Evolutionary conservation across 2,888 invertebrate species (phyloP), one percentile per base, ranked within the genome.

Genomic region (Sylvicola cinctus): DNA sequence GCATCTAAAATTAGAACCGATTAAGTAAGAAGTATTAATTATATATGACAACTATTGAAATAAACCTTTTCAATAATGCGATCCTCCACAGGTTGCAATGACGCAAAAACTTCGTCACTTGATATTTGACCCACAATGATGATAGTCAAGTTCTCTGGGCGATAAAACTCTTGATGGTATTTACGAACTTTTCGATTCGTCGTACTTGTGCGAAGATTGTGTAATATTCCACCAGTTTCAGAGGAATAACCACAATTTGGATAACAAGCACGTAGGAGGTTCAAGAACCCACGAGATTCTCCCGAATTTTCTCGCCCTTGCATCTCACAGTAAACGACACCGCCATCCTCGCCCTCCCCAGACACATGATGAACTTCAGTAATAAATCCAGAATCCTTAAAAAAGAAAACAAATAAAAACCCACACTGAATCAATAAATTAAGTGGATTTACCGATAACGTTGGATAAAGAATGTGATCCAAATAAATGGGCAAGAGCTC

Each of bases 311-410:
- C 87, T 20, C 70, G 53, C 1, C 77, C 83, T 56, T 87, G 88
- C 81, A 90, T 88, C 62, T 93, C 91, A 54, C 84, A 85, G 53
- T 91, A 91, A n/a, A 91, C 88, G 11, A 91, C 85, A 13, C 93
- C 93, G 10, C 79, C 85, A 62, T 93, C 78, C 42, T 81, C 75
- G 1, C 90, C 91, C 38, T 80, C 74, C 0, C 75, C 80, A 45
- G 80, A 84, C 40, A 91, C 66, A 52, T 91, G 90, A 55, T 91
- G 87, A 1, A 93, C 88, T 61, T 91, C 91, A 1, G 90, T 91
- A 17, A 73, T 61, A 51, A 74, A 91, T 3, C 72, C 84, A 41
- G 79, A 65, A 42, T 87, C 79, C 76, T 76, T 46, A 37, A 45
- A 39, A 33, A 20, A 13, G 5, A 8, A 12, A 29, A 31, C 29